These are phyloP conservation scores for Drosophila kambysellisi DNA, from an alignment of 2,888 invertebrate genomes.

Conservation along the genomic window DNA sequence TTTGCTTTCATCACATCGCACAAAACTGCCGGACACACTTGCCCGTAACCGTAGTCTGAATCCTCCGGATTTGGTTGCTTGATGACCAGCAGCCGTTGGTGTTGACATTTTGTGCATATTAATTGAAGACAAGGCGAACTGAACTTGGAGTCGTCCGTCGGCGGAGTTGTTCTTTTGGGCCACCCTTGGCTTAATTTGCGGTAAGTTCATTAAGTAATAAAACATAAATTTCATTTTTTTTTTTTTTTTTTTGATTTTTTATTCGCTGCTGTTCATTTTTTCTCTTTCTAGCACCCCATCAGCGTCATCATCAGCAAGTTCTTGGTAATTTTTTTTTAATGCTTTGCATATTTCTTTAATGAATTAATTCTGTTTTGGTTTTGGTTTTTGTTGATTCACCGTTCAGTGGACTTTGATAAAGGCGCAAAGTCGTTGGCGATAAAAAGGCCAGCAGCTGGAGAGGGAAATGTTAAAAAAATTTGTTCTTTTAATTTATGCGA, in stretches of 20 bases:
- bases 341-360: conserved; percentile 84
- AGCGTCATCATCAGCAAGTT: conserved; percentile 39
- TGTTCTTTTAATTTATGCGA: conserved; percentile 74
- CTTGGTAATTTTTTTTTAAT: conserved; percentile 65
- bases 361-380: conserved; percentile 83
- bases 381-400: conserved; percentile 79
- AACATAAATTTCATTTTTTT: conserved; percentile 74
- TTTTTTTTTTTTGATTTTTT: conserved; percentile 7
- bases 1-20: conserved; percentile 59
- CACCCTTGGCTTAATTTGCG: conserved; percentile 79
- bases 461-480: conserved; percentile 25
- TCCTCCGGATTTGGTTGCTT: conserved; percentile 15
- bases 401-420: conserved; percentile 78
- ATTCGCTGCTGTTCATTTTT: conserved; percentile 17
- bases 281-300: conserved; percentile 40
- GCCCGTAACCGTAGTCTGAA: conserved; percentile 13
- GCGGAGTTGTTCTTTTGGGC: conserved; percentile 14
- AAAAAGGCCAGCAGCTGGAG: conserved; percentile 56
- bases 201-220: conserved; percentile 84
- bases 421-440: conserved; percentile 75
- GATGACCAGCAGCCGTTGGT: conserved; percentile 64
- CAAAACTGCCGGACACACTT: conserved; percentile 45
- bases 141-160: conserved; percentile 36
- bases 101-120: conserved; percentile 84
- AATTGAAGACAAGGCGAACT: conserved; percentile 71